Percentiles rank a stretch among this genome's conserved stretches.
Conservation (phyloP, 1,140 invertebrate genomes). For the Orussus abietinus region DNA sequence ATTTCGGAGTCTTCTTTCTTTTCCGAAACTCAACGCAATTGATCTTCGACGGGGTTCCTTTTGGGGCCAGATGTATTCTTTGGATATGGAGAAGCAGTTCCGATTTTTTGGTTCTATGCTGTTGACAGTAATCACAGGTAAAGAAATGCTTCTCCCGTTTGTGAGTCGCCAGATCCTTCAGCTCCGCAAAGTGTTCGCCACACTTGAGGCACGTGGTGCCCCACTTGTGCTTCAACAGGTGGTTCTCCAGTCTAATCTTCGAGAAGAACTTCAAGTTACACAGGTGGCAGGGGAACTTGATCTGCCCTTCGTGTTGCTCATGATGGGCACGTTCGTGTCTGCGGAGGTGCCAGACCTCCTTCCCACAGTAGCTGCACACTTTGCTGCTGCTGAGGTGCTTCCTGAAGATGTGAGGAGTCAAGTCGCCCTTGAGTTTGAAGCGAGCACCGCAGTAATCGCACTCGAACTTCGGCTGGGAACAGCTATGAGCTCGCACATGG, state of each 20-base stretch:
- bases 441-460: slow-evolving; percentile 34
- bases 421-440: slow-evolving; percentile 33
- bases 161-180: too few species aligned
- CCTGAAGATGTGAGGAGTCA: slow-evolving; percentile 20
- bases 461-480: slow-evolving; percentile 19
- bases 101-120: too few species aligned
- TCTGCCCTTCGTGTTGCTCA: slow-evolving; percentile 9
- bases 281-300: slow-evolving; percentile 42
- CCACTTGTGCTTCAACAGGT: slow-evolving; percentile 49
- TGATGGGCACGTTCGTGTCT: slow-evolving; percentile 30
- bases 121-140: too few species aligned
- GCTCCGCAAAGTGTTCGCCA: too few species aligned
- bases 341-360: slow-evolving; percentile 25
- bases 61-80: too few species aligned
- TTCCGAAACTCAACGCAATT: too few species aligned
- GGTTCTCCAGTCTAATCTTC: slow-evolving; percentile 41
- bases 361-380: slow-evolving; percentile 26
- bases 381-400: slow-evolving; percentile 20
- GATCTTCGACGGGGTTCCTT: too few species aligned
- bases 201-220: slow-evolving; percentile 21
- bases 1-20: too few species aligned
- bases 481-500: slow-evolving; percentile 42
- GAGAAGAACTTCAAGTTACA: slow-evolving; percentile 50
- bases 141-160: too few species aligned
- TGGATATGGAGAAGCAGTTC: too few species aligned